Base-by-base conservation (phyloP, 1,140 invertebrate species). In the Drosophila novamexicana region DNA sequence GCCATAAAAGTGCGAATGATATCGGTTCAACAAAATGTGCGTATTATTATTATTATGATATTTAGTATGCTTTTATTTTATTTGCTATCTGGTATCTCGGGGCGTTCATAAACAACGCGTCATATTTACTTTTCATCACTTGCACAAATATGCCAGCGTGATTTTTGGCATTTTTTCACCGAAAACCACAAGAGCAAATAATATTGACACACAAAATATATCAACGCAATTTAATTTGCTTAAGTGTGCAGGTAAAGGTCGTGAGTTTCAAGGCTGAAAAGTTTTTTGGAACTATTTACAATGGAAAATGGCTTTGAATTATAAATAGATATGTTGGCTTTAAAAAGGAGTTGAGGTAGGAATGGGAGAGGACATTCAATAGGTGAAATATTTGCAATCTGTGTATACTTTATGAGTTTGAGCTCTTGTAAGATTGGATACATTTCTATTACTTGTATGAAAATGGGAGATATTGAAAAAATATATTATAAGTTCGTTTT, bases 11-110 rank as follows among this genome's bases (percentile, higher is more conserved):
- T 62, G 71, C 49, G 56, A 62, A 76, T 52, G 68, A 67, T 81
- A 81, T 77, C 65, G 58, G 50, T 52, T 52, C 67, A 75, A 77
- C 74, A 68, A 61, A 18, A 77, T 76, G 79, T 84, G 22, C 65
- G 67, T 61, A 54, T 47, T 22, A 10, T 42, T 52, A 7, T 44
- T 53, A 49, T 66, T 62, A 69, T 16, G 72, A 65, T 74, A 39
- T 65, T 40, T 50, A 67, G 39, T 57, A 16, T 44, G 53, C 56
- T 70, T 4, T 69, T 77, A 78, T 68, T 77, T 77, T 78, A 72
- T 49, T 49, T 18, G 6, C 40, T 64, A 44, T 32, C 59, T 40
- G 39, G 39, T 6, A 59, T 67, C 47, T 59, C 10, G 16, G 16
- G 14, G 36, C 59, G 49, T 64, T 49, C 39, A 54, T 64, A 71